Conservation (phyloP, 2,797 vertebrate genomes). For the Holocentrus rufus region DNA sequence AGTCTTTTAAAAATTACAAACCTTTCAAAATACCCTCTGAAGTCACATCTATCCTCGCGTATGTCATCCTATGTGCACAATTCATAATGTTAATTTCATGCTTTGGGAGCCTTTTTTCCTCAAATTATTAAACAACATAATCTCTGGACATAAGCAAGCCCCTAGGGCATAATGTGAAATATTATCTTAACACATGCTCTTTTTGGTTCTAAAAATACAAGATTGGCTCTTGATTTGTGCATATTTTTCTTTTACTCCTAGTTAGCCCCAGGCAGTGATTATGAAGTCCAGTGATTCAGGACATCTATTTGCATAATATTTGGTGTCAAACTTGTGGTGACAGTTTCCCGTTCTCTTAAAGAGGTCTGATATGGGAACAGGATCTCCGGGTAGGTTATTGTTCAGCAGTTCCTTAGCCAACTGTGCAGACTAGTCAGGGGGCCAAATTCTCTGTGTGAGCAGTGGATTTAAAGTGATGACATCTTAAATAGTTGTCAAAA, state of each 20-base stretch:
- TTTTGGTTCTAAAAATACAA: constrained; percentile 89
- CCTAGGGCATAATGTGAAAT: constrained; percentile 85
- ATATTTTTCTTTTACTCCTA: constrained; percentile 83
- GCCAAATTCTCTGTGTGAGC: constrained; percentile 68
- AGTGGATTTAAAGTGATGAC: constrained; percentile 24
- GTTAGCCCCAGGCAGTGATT: constrained; percentile 68
- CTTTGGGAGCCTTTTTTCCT: constrained; percentile 44
- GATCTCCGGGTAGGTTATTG: constrained; percentile 87
- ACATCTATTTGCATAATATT: constrained; percentile 90
- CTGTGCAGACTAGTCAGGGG: constrained; percentile 86
- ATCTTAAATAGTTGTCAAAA: constrained; percentile 37
- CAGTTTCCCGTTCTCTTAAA: constrained; percentile 90
- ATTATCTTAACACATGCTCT: constrained; percentile 87
- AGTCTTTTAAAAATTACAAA: constrained; percentile 80
- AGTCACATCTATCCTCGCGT: constrained; percentile 82
- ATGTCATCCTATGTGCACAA: constrained; percentile 89
- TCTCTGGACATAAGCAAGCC: constrained; percentile 81
- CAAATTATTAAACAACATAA: constrained; percentile 47
- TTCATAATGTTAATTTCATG: constrained; percentile 92
- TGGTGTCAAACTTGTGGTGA: constrained; percentile 89
- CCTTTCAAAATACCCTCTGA: constrained; percentile 89
- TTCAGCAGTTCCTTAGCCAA: constrained; percentile 89
- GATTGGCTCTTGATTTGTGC: constrained; percentile 86
- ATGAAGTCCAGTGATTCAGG: constrained; percentile 91
- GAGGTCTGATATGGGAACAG: constrained; percentile 89